Conservation (phyloP, 2,797 vertebrate species). For the Sparus aurata region DNA sequence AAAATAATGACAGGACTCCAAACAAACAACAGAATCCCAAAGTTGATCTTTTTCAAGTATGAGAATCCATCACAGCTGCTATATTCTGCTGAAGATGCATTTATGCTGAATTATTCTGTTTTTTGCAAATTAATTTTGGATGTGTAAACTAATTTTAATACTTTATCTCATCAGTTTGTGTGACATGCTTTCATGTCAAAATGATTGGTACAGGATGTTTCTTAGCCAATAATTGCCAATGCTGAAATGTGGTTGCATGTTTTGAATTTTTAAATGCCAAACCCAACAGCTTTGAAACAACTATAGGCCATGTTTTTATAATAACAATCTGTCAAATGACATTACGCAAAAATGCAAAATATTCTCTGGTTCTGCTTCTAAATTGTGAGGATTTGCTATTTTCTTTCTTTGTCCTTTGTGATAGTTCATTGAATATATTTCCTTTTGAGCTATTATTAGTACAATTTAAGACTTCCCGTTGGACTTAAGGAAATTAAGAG, state of each 20-base stretch:
- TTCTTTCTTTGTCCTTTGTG: neutral
- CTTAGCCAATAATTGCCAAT: neutral
- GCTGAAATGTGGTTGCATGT: neutral
- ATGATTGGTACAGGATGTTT: neutral
- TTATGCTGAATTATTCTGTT: slow-evolving; percentile 5
- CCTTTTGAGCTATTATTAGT: neutral
- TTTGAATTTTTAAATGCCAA: neutral
- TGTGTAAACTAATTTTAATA: slow-evolving; percentile 14
- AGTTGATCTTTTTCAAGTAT: slow-evolving; percentile 1
- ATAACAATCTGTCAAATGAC: neutral
- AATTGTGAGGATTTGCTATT: neutral
- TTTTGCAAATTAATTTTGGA: neutral
- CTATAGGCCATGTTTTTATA: neutral
- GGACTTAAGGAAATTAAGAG: neutral
- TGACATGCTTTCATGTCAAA: neutral
- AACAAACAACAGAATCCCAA: neutral
- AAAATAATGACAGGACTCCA: slow-evolving; percentile 3
- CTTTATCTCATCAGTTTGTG: slow-evolving; percentile 4
- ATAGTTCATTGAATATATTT: neutral
- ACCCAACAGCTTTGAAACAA: neutral
- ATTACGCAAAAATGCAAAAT: neutral
- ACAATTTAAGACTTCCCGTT: neutral
- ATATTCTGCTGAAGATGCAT: neutral
- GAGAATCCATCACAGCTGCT: neutral
- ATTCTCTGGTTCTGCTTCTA: neutral